phyloP scores from a whole-genome alignment of 2,888 invertebrate genomes.

The Argyresthia albistria region DNA sequence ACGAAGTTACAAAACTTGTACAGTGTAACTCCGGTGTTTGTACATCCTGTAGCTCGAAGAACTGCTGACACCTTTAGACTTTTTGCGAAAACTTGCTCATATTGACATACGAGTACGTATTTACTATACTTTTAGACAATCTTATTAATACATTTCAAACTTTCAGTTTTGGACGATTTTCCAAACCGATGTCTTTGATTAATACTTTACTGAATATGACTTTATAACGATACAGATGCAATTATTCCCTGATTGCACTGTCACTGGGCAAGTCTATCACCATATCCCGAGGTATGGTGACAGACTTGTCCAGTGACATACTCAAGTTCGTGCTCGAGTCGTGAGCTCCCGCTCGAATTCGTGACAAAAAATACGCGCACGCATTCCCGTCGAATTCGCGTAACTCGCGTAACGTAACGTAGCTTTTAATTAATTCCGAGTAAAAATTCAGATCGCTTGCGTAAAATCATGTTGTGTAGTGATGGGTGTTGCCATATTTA shows the following conservation, averaged over 20 bases:
- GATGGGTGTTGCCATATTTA: too few relatives aligned
- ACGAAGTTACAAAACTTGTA: too few relatives aligned
- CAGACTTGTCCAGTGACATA: constrained; percentile 17
- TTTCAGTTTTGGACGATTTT: too few relatives aligned
- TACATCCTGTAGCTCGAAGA: not conserved
- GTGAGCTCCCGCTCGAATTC: constrained; percentile 25
- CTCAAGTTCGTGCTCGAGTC: too few relatives aligned
- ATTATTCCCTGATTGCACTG: too few relatives aligned
- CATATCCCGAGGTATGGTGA: too few relatives aligned
- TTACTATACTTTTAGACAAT: too few relatives aligned
- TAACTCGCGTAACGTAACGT: constrained; percentile 27
- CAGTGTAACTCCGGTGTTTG: not conserved
- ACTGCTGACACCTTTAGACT: too few relatives aligned
- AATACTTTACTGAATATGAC: not conserved
- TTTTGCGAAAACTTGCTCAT: not conserved
- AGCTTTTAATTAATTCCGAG: constrained; percentile 31
- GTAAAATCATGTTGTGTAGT: too few relatives aligned
- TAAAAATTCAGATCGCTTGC: not conserved
- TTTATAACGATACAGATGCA: not conserved
- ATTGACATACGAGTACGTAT: too few relatives aligned
- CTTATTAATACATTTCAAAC: too few relatives aligned
- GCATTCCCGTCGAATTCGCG: constrained; percentile 37
- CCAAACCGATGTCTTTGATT: not conserved
- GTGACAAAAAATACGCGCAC: constrained; percentile 37
- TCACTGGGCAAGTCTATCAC: too few relatives aligned